These are phyloP conservation scores for Euclidia mi DNA, from an alignment of 2,888 invertebrate species.

Conservation along the genomic window DNA sequence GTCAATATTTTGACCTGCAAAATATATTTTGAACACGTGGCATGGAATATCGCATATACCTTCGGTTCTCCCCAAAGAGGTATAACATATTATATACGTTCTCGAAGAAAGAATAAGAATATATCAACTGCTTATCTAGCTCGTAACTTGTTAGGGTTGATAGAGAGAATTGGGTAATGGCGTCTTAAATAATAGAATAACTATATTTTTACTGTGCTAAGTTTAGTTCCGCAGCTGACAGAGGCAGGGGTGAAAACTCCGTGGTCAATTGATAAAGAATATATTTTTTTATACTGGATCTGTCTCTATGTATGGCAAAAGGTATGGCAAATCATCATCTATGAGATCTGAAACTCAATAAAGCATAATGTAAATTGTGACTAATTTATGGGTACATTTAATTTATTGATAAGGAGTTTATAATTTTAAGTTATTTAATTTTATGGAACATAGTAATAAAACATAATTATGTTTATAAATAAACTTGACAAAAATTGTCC, in stretches of 20 bases:
- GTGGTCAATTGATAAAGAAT: not conserved
- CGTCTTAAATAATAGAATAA: conserved; percentile 39
- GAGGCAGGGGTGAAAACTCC: not conserved
- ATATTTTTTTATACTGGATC: no score
- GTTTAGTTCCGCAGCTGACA: conserved; percentile 24
- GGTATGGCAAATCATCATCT: no score
- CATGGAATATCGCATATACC: conserved; percentile 5
- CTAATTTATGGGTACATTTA: no score
- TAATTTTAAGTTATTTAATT: no score
- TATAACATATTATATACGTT: conserved; percentile 30
- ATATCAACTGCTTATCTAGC: conserved; percentile 49
- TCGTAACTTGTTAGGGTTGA: conserved; percentile 46
- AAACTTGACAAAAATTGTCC: no score
- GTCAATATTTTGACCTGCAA: conserved; percentile 11
- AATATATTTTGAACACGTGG: conserved; percentile 3
- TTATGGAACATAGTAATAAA: no score
- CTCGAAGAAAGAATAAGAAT: conserved; percentile 42
- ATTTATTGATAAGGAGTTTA: no score
- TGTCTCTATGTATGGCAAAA: no score
- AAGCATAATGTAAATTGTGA: no score
- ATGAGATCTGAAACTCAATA: no score
- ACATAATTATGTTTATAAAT: no score
- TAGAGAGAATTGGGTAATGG: conserved; percentile 37
- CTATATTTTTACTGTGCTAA: conserved; percentile 29
- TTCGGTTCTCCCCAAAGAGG: conserved; percentile 17